Conservation (phyloP, 1,140 invertebrate genomes). For the Coelopa frigida region DNA sequence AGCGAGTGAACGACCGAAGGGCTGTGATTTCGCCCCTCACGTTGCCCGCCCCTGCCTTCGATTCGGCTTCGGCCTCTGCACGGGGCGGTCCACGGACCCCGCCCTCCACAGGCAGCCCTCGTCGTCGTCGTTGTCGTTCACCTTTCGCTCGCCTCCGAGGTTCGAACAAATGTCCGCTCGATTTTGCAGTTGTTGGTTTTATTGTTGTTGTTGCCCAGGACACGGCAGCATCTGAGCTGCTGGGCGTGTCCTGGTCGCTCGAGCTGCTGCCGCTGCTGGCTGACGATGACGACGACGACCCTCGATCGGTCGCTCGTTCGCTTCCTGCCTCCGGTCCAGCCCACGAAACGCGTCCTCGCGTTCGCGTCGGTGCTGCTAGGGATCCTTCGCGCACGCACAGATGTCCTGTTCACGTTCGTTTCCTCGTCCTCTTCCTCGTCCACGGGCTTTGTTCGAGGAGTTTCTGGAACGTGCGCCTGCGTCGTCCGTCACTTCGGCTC, state of each 20-base stretch:
- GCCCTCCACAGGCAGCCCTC: not conserved
- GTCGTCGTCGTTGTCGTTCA: conserved; percentile 4
- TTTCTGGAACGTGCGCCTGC: not conserved
- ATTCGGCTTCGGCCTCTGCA: not conserved
- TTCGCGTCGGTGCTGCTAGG: not conserved
- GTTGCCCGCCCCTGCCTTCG: not conserved
- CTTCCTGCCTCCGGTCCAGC: conserved; percentile 25
- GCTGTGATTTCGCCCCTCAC: not conserved
- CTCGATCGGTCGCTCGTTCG: conserved; percentile 1
- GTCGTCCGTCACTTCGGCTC: conserved; percentile 3
- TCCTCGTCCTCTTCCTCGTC: not conserved
- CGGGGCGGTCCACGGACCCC: not conserved
- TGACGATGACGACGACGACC: not conserved
- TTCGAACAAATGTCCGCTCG: not conserved
- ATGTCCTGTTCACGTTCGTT: conserved; percentile 2
- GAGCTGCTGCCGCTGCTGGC: conserved; percentile 12
- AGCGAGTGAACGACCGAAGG: conserved; percentile 1
- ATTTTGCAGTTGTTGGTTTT: not conserved
- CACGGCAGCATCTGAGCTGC: conserved; percentile 6
- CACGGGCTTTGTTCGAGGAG: not conserved
- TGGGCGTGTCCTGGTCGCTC: conserved; percentile 6
- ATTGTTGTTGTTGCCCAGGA: not conserved
- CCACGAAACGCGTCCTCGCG: conserved; percentile 21
- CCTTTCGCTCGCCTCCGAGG: not conserved
- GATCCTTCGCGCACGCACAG: not conserved